phyloP scores from a whole-genome alignment of 1,140 invertebrate species.

The Drosophila subobscura region DNA sequence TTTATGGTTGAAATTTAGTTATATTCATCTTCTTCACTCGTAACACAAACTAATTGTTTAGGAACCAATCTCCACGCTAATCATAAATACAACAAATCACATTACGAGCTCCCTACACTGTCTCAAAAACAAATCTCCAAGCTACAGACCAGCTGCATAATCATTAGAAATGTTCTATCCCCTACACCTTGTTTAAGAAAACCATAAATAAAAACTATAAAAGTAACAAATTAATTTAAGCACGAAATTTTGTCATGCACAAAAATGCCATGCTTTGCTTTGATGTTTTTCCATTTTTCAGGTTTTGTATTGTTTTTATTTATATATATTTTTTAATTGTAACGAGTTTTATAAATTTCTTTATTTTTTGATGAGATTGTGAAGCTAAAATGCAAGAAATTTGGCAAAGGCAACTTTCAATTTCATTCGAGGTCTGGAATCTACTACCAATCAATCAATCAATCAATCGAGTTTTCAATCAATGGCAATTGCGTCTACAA shows the following conservation, averaged over 20 bases:
- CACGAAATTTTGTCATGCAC: slow-evolving; percentile 74
- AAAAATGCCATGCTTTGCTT: slow-evolving; percentile 82
- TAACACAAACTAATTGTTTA: too few relatives aligned
- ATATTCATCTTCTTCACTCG: too few relatives aligned
- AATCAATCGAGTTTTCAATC: slow-evolving; percentile 11
- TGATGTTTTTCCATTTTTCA: slow-evolving; percentile 40
- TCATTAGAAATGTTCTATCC: too few relatives aligned
- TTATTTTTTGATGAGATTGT: slow-evolving; percentile 47
- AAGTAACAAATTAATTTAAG: slow-evolving; percentile 25
- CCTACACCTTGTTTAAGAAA: slow-evolving; percentile 17
- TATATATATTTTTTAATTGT: slow-evolving; percentile 27
- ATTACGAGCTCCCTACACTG: too few relatives aligned
- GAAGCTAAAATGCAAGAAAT: slow-evolving; percentile 46
- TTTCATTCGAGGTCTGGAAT: slow-evolving; percentile 31
- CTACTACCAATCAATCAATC: slow-evolving; percentile 33
- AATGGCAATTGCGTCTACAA: slow-evolving; percentile 25
- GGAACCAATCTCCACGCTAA: too few relatives aligned
- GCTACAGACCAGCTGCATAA: too few relatives aligned
- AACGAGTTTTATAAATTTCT: slow-evolving; percentile 31
- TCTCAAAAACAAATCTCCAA: too few relatives aligned
- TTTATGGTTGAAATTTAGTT: too few relatives aligned
- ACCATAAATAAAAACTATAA: background rate
- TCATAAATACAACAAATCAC: too few relatives aligned
- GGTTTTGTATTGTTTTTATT: slow-evolving; percentile 17
- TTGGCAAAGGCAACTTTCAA: slow-evolving; percentile 25